Base-by-base conservation (phyloP, 2,888 invertebrate species). In the Mycogona germanica region DNA sequence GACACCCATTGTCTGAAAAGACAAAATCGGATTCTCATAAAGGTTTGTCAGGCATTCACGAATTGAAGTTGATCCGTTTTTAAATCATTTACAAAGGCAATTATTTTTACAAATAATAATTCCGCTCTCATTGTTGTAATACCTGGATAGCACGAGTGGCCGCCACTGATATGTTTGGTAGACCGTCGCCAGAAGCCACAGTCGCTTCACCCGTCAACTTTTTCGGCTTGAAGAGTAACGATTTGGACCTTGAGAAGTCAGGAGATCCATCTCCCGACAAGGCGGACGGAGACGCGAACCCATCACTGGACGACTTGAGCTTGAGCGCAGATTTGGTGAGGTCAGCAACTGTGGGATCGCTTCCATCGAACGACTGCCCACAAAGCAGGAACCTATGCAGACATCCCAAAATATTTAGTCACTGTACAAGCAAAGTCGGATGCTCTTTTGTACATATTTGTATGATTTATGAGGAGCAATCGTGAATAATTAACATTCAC, bases 321-420 rank as follows among this genome's bases (percentile, higher is more conserved):
- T 38, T 48, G 32, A 44, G 7, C 6, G 14, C 59, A 46, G 3
- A 50, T 45, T 55, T 45, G 42, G 45, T 28, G 26, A 30, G 14
- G 46, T 52, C 35, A 32, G 37, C 25, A 38, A 55, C 50, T 28
- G 25, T 37, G 42, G 29, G 63, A 64, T 29, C 65, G 64, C 1
- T 7, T 21, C 25, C 35, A 19, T 64, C 64, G 7, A 66, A 65
- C 45, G 64, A 68, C 59, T 69, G 64, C 23, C 70, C 71, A 64
- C 71, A 72, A 37, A 72, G 61, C 49, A 72, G 60, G 59, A 64
- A 71, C 46, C 70, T 68, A 58, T 21, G 56, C 51, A 35, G n/a
- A n/a, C n/a, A n/a, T n/a, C n/a, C n/a, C n/a, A n/a, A n/a, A n/a
- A n/a, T n/a, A n/a, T n/a, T n/a, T n/a, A n/a, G n/a, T n/a, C n/a